Evolutionary conservation across 2,113 vertebrate species (phyloP), one percentile per base, ranked within the genome.

Genomic region (Athene cunicularia): DNA sequence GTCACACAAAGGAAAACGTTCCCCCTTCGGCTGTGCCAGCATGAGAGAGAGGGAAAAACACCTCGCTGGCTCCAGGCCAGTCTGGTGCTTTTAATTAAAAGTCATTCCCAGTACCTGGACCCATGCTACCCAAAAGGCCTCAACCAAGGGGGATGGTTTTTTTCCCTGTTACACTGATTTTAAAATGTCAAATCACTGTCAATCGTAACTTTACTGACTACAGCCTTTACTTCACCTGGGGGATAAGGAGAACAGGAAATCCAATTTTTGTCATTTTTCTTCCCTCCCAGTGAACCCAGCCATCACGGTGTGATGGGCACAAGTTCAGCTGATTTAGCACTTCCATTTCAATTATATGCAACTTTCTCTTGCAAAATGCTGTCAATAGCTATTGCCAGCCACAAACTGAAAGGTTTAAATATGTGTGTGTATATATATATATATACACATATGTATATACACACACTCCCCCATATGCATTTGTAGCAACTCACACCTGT

Each of bases 1-100:
- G 4, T 9, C 59, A 64, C 52, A 33, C 4, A 8, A 90, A 88
- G 84, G 80, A n/a, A 80, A 75, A n/a, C 0, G 7, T 27, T 90
- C 53, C 79, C 60, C 32, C 41, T 83, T 35, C 3, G 58, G 79
- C 84, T 81, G 32, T 35, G n/a, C 84, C 89, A 88, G 84, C 37
- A 24, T 13, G 16, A 56, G 33, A 83, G 45, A 9, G 63, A 12
- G 16, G 47, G 14, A 22, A 64, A 53, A 84, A 55, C 60, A 72
- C 6, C 5, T 15, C 11, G 0, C 59, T 56, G 53, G 86, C 93
- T 66, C 82, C 13, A 26, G 43, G 91, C 88, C 93, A 95, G 66
- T 4, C 35, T 82, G 39, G 70, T 85, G 93, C 37, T 87, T 96
- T 53, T 60, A 93, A 92, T 80, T 91, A 90, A 28, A 88, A 89